Evolutionary conservation across 1,140 invertebrate species (phyloP).

Genomic region (Eupristina koningsbergeri): DNA sequence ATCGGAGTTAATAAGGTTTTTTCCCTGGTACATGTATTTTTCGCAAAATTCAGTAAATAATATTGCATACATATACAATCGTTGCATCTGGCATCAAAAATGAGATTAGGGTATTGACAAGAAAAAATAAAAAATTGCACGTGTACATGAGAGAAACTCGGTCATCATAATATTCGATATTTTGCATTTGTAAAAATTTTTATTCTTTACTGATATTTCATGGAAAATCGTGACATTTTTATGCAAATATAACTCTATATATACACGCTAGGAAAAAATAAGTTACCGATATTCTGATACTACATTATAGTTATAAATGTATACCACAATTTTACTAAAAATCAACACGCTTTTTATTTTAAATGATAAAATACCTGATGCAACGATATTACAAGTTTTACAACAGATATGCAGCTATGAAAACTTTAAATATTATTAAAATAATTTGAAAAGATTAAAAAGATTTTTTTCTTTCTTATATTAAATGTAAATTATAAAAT

Average conservation of each 20-base stretch:
- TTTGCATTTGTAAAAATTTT: conserved; percentile 3
- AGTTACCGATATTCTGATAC: not conserved
- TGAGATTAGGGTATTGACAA: not conserved
- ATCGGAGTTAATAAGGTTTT: not conserved
- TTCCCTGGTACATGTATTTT: no score
- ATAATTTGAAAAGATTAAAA: not conserved
- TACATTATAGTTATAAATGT: no score
- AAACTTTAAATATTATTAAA: not conserved
- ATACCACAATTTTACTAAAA: no score
- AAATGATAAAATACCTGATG: no score
- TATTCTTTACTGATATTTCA: conserved; percentile 26
- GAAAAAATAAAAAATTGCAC: not conserved
- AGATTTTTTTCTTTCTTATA: not conserved
- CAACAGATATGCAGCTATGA: no score
- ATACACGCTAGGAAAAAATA: not conserved
- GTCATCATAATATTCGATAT: not conserved
- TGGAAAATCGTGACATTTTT: conserved; percentile 19
- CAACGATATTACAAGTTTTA: no score
- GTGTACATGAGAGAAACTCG: not conserved
- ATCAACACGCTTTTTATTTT: no score
- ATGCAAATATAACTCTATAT: not conserved
- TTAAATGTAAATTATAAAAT: not conserved
- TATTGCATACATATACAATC: no score
- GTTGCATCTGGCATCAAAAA: no score
- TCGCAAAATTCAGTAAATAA: no score